Evolutionary conservation across 2,113 vertebrate genomes (phyloP), one percentile per base, ranked within the genome.

Genomic region (Motacilla alba): DNA sequence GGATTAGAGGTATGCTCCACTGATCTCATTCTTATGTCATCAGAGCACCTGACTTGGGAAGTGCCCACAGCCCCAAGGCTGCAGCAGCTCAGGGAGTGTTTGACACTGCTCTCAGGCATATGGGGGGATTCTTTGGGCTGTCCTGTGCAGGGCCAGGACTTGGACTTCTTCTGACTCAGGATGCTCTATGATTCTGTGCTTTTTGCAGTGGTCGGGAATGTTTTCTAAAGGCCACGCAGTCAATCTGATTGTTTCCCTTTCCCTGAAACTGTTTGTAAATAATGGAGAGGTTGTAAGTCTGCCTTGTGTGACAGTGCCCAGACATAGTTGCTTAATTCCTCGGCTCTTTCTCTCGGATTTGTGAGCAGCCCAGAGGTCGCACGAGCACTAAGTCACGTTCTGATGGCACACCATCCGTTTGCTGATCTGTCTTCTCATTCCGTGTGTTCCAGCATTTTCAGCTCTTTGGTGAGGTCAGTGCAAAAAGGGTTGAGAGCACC

Each of bases 391-490:
- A 5, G 3, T 60, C n/a, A 0, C 4, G 2, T 81, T 50, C 74
- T 53, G 37, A 8, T 24, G 64, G 76, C 63, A 26, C 2, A 27
- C 43, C n/a, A 16, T 16, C 22, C 2, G 1, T 35, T 41, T 15
- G 20, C 24, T 70, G 43, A 1, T 41, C 58, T 16, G 11, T 6
- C 63, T 31, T 33, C 83, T 80, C 23, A 0, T 80, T 33, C 35
- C 1, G 0, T 8, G 30, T 5, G 1, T 33, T 27, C 47, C 89
- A 64, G 70, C 39, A 0, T 13, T 41, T 41, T 9, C 19, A 26
- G 64, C 80, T 73, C 44, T 44, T 47, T 8, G 1, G 19, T 8
- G 73, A 63, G 90, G 69, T 60, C 49, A 31, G 49, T 37, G 39
- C 14, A 35, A 5, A 9, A 10, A 20, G 81, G 30, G 4, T 2